Evolutionary conservation across 2,888 invertebrate species (phyloP), one percentile per base, ranked within the genome.

Genomic region (Phengaris alcon): DNA sequence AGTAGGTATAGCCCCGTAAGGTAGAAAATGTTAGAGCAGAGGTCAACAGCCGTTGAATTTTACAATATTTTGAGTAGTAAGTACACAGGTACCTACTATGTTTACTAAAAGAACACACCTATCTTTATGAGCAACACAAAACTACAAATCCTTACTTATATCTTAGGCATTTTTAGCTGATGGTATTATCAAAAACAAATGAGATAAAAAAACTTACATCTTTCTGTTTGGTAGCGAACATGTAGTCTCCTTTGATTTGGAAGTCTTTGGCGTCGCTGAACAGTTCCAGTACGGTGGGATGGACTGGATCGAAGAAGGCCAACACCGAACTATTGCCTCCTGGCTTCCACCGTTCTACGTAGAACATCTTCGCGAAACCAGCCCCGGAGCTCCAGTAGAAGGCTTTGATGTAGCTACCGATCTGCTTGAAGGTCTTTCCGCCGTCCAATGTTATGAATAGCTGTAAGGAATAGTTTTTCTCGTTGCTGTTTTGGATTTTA

Each of bases 221-320:
- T 80, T 91, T 93, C 84, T 95, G 95, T 84, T 95, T 96, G 0
- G 97, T 96, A 0, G 96, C 97, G 88, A 98, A 98, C 95, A 97
- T 95, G 86, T 96, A 98, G 82, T 97, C 97, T 15, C 96, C 97
- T 84, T 96, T 96, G 54, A 97, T 95, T 84, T 96, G 96, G 87
- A 98, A 97, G 85, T 98, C 97, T 82, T 96, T 95, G 1, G 97
- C 96, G 80, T 96, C 94, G 22, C 94, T 94, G 72, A 96, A 94
- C 51, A 97, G 86, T 1, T 94, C 88, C 73, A 89, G 86, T 8
- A 93, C 93, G 85, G 84, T 96, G 79, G 95, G 86, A 75, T 94
- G 93, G 0, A 86, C 85, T 0, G 94, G 93, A 48, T 89, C 93
- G 73, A 88, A 89, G 2, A 94, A 94, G 95, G 97, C 97, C 80